Evolutionary conservation across 37 sponge, comb jelly and placozoan genomes (phyloP).

Genomic region (Agelas oroides): DNA sequence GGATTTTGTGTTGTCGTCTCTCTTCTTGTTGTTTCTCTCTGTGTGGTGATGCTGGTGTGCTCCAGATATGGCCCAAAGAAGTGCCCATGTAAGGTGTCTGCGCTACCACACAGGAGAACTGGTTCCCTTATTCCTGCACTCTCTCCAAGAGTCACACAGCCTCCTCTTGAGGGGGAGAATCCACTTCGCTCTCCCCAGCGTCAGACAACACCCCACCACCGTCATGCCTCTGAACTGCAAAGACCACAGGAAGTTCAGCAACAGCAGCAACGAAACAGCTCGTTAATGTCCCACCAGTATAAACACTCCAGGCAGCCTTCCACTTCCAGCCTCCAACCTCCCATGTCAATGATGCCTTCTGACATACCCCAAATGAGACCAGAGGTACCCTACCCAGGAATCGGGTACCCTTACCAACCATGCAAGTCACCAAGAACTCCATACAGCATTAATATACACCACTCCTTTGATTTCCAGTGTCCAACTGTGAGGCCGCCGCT

Average conservation of each 20-base stretch:
- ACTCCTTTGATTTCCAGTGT: too few relatives aligned
- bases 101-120: background rate
- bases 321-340: background rate
- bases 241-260: too few relatives aligned
- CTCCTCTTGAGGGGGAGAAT: background rate
- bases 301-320: background rate
- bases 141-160: background rate
- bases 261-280: too few relatives aligned
- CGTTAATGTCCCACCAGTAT: background rate
- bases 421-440: slow-evolving; percentile 26
- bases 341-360: too few relatives aligned
- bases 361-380: background rate
- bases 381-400: background rate
- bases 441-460: background rate
- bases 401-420: slow-evolving; percentile 16
- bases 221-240: too few relatives aligned
- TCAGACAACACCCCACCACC: too few relatives aligned
- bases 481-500: too few relatives aligned
- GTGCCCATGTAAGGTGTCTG: slow-evolving; percentile 9
- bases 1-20: slow-evolving; percentile 38
- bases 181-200: too few relatives aligned
- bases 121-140: background rate
- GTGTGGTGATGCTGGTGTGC: slow-evolving; percentile 4
- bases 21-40: background rate
- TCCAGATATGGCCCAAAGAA: slow-evolving; percentile 12